Base-by-base conservation (phyloP, 2,797 vertebrate genomes). In the Diglossa cyanea region DNA sequence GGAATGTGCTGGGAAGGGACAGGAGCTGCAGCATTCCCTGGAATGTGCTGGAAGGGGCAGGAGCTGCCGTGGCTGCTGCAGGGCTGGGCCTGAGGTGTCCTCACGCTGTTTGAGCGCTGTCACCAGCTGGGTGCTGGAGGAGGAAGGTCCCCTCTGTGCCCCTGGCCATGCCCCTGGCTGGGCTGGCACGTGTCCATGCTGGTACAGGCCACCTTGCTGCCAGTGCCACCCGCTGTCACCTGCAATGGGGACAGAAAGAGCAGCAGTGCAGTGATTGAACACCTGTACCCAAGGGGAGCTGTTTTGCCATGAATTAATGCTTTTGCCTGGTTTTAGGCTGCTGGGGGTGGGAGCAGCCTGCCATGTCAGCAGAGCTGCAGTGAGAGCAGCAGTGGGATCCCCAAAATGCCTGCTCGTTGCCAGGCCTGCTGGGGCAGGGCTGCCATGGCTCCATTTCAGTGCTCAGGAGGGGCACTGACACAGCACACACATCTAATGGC, bases 371-470 rank as follows among this genome's bases (percentile, higher is more conserved):
- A 55, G 71, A 48, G 35, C 42, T 72, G 61, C 73, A 47, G 3
- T 2, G 2, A 50, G 71, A 48, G 35, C 42, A 68, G 61, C 73
- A 47, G 3, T 2, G 2, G 53, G 76, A 96, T 96, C 95, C 96
- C 97, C 4, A 86, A 83, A 96, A 93, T 70, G 82, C 79, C 82
- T 95, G 96, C 96, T 97, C 97, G 97, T 95, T 97, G 96, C 96
- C 96, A 88, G 89, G 94, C 94, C 88, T 96, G 94, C 96, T 94
- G 95, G 87, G 95, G 66, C 61, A 53, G 65, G 57, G 2, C 75
- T 7, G 2, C 24, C 72, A 25, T 0, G 31, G 97, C 86, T 60
- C 13, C 5, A 1, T 94, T 90, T 88, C 72, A 95, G 93, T 58
- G 48, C 92, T 97, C 98, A 95, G 75, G 91, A 94, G 80, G 73